Base-by-base conservation (phyloP, 2,888 invertebrate genomes). In the Monoplex corrugatus region DNA sequence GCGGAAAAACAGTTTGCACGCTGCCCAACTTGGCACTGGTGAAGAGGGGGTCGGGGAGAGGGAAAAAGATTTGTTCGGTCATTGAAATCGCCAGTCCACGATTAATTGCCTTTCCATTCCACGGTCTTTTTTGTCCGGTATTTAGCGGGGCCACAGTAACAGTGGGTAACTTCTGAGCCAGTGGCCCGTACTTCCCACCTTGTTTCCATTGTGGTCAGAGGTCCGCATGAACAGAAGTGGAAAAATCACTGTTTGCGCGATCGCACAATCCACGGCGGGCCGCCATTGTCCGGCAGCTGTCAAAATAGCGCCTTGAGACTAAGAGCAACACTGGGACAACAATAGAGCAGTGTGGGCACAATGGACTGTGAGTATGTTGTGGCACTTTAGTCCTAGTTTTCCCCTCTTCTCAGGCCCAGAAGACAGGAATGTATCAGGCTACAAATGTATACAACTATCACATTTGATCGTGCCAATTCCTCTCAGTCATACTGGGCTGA, bases 1-100 rank as follows among this genome's bases (percentile, higher is more conserved):
- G 68, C 86, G 68, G 86, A 86, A 86, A 86, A 86, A 86, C 86
- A 86, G 50, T 86, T 86, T 86, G 86, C 86, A 86, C 50, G 86
- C 40, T 28, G 38, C 19, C 19, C 43, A 43, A 1, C 40, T 28
- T 80, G 80, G 80, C 2, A 40, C 40, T 2, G 80, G 80, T 40
- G 80, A 40, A 3, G 43, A 6, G 80, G 40, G 40, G n/a, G 40
- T 2, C 32, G n/a, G 40, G n/a, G 35, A 32, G 28, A 2, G n/a
- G 50, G 83, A 38, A 10, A 16, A 38, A 43, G 43, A 23, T 50
- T 35, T 85, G 44, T 45, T 50, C 23, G 84, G 57, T 85, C 84
- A 57, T 57, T 63, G 23, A 63, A 85, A 45, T 85, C 50, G 3
- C n/a, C 57, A 85, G 84, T 85, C 40, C 23, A 57, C 84, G 28